Base-by-base conservation (phyloP, 2,113 vertebrate genomes). In the Hemiprocne comata region DNA sequence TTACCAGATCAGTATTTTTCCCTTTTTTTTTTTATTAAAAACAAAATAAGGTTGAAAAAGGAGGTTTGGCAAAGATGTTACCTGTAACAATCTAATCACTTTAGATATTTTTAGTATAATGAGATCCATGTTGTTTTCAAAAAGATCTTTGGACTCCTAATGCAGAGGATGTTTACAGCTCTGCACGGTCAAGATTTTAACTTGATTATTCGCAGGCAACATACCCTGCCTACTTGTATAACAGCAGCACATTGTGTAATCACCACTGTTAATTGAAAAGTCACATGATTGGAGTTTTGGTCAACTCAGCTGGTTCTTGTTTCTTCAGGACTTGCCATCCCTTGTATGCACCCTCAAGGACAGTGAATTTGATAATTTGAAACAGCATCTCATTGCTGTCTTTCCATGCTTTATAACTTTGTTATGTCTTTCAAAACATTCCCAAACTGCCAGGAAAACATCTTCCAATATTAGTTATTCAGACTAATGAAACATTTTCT, bases 151-250 rank as follows among this genome's bases (percentile, higher is more conserved):
- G 66, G 54, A 51, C 17, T 96, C 69, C 88, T 36, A 9, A 17
- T 42, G 57, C 36, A n/a, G 36, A 96, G 54, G 76, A 85, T 96
- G 83, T 96, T 96, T 96, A 94, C 40, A 85, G 57, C 69, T 77
- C 58, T 90, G 80, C 58, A 89, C 57, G 23, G 79, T 92, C 42
- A 77, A 14, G 1, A 31, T 19, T 95, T 85, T 77, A 72, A 81
- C 46, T 84, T 93, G 89, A 94, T 94, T 95, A 67, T 96, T 97
- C 93, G 58, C 94, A 96, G 92, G 73, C 96, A 86, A 19, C 16
- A 3, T 64, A 44, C 6, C 72, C 83, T 61, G 80, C 51, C 62
- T 78, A 33, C 88, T 94, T 96, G 54, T 46, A 42, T 24, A 96
- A 92, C 44, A 72, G 58, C 86, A 34, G 72, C 69, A 40, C 29